These are phyloP conservation scores for Tadarida brasiliensis DNA, from an alignment of 2,797 vertebrate genomes.

Conservation along the genomic window DNA sequence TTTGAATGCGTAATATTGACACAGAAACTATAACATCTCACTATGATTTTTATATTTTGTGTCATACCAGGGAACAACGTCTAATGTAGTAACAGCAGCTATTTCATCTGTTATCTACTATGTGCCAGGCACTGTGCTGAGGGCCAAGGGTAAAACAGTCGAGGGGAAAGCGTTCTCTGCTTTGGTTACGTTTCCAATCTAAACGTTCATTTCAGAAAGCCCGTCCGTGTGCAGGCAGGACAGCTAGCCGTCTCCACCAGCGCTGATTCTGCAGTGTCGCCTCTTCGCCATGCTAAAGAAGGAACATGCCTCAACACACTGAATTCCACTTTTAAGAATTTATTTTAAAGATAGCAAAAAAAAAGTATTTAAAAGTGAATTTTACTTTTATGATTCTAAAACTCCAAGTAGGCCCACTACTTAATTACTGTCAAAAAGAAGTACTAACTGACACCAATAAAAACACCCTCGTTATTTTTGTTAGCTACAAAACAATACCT, in stretches of 20 bases:
- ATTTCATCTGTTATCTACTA: neutral
- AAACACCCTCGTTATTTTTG: neutral
- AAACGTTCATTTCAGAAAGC: neutral
- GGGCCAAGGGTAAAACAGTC: neutral
- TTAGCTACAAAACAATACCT: neutral
- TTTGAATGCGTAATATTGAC: constrained; percentile 18
- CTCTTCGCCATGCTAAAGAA: neutral
- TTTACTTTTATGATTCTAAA: constrained; percentile 40
- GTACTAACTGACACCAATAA: neutral
- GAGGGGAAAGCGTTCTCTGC: neutral
- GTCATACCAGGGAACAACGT: neutral
- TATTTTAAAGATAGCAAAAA: neutral
- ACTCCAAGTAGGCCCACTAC: neutral
- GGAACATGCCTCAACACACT: neutral
- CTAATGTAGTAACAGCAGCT: neutral
- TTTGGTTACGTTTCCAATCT: neutral
- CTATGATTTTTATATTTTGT: neutral
- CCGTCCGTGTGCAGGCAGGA: neutral
- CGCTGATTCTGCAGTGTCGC: neutral
- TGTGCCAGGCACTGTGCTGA: neutral
- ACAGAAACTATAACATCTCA: neutral
- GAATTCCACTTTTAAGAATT: neutral
- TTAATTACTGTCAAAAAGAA: constrained; percentile 28
- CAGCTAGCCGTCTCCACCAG: neutral
- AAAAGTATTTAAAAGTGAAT: neutral